Evolutionary conservation across 2,888 invertebrate species (phyloP), one percentile per base, ranked within the genome.

Genomic region (Drosophila heteroneura): DNA sequence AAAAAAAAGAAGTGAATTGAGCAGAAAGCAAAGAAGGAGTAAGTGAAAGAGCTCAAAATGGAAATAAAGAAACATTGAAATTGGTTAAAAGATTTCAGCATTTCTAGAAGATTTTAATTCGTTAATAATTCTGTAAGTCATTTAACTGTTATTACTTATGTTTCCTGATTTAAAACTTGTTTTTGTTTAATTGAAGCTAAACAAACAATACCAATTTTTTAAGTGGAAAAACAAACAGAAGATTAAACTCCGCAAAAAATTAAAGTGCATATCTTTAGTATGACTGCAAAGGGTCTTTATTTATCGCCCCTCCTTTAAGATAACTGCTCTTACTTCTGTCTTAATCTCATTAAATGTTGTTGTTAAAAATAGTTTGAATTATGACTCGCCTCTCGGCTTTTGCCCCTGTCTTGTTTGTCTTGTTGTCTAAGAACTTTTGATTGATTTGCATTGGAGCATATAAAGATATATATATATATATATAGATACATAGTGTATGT

Each of bases 401-500:
- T 53, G 60, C 26, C n/a, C 33, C 59, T 37, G 39, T 19, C 32
- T 52, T 59, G 26, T 12, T 32, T 37, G 52, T 52, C 12, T 30
- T 19, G 14, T 56, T 54, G 44, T 51, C 39, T 61, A 58, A 37
- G 19, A 52, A 41, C 33, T 58, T 67, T 76, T 79, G 68, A 68
- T 73, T 79, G 59, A 73, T 79, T 73, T 63, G 58, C 37, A 28
- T 63, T 44, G 44, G 49, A 22, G 1, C 10, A 37, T 12, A 14
- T 41, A 28, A 3, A 28, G 1, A 28, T 3, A 28, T 28, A 28
- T 12, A 35, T 10, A 14, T 32, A 33, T 2, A 65, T 30, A 56
- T 5, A 39, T 19, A 47, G 12, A 47, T 52, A 44, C 39, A 16
- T 39, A 37, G 22, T 16, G 16, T 16, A 1, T 22, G 26, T 9